Evolutionary conservation across 2,113 vertebrate species (phyloP).

Genomic region (Charina bottae): DNA sequence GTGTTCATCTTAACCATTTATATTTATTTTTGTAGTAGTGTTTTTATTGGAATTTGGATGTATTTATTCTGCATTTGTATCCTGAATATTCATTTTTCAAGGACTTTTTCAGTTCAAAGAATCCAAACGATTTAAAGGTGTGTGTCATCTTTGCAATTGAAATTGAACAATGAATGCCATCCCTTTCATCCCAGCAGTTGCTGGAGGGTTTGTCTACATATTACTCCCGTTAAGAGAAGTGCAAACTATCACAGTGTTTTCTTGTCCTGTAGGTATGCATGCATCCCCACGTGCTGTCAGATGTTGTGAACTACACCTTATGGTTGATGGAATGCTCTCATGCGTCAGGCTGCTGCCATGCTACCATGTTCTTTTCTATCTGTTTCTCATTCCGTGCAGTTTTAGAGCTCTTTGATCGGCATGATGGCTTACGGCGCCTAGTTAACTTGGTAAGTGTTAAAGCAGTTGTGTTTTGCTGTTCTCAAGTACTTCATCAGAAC

Average conservation of each 20-base stretch:
- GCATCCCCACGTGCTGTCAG: constrained; percentile 92
- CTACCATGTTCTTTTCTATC: constrained; percentile 99
- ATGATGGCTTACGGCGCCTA: constrained; percentile 94
- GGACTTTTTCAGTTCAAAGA: not conserved
- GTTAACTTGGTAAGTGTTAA: constrained; percentile 89
- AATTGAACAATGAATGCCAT: not conserved
- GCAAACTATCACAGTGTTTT: constrained; percentile 18
- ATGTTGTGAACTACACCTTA: constrained; percentile 95
- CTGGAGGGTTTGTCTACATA: not conserved
- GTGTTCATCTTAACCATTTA: not conserved
- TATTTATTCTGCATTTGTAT: not conserved
- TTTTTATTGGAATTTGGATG: not conserved
- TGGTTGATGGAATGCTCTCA: constrained; percentile 99
- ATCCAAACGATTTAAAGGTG: not conserved
- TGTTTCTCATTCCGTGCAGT: constrained; percentile 97
- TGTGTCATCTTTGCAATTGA: not conserved
- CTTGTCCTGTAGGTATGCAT: constrained; percentile 88
- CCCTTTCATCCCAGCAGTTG: not conserved
- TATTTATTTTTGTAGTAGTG: not conserved
- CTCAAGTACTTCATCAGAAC: not conserved
- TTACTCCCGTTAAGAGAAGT: not conserved
- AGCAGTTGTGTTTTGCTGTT: not conserved
- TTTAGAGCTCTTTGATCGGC: constrained; percentile 94
- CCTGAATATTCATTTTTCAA: not conserved
- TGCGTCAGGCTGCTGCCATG: constrained; percentile 97